Evolutionary conservation across 2,888 invertebrate genomes (phyloP), one percentile per base, ranked within the genome.

Genomic region (Chloroclysta siterata): DNA sequence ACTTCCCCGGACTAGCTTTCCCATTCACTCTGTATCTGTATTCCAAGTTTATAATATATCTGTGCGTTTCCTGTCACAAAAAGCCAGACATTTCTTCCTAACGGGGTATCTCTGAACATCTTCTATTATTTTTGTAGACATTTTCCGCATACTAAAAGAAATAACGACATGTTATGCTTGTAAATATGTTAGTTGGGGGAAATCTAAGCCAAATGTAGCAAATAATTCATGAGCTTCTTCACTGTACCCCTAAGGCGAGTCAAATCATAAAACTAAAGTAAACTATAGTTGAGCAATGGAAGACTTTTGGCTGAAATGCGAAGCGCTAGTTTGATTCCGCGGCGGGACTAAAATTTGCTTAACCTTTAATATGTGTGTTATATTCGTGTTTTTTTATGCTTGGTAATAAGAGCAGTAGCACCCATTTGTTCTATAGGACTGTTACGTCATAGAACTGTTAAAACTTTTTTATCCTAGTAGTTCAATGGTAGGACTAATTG

Each of bases 141-240:
- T 60, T 64, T 64, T 56, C 60, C 60, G 64, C 64, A 60, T 60
- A 60, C 55, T 60, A 64, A 60, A 64, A 64, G 33, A 61, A 60
- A 57, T 65, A 65, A 61, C 56, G 60, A 48, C 65, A 65, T 61
- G 52, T 65, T 61, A 41, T 54, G 55, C 58, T 58, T 65, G 46
- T 55, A 61, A 58, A 58, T 41, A 65, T 65, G 58, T 58, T 65
- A 65, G 68, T 65, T 65, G 61, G 56, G 65, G 69, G 67, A 67
- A 71, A 68, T 52, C 58, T 42, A 50, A 59, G 60, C 61, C 46
- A 65, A 68, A 69, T 68, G 63, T 47, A 42, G 29, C 52, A 68
- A 66, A 69, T 69, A 69, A 69, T 63, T 64, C 56, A 65, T 62
- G 58, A 57, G 56, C 11, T 56, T 29, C 48, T 36, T 6, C 2